phyloP scores from a whole-genome alignment of 2,113 vertebrate species.

The Pseudopipra pipra region DNA sequence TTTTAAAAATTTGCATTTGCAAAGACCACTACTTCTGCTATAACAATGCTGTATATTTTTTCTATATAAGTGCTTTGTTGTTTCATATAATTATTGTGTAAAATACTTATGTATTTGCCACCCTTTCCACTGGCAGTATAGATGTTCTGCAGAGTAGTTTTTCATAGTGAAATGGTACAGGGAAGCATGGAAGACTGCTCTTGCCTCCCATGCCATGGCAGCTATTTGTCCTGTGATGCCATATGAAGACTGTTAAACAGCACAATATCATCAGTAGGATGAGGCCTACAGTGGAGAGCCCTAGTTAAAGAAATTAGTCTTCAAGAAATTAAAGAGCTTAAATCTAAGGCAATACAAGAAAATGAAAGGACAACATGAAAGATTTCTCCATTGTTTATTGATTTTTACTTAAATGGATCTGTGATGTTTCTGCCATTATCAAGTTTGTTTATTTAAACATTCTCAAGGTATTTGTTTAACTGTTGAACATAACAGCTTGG shows the following conservation, averaged over 20 bases:
- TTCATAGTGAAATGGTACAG: neutral
- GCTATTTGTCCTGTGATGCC: neutral
- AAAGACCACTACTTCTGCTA: neutral
- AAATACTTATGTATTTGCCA: neutral
- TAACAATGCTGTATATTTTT: neutral
- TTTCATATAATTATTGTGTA: neutral
- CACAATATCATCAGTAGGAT: neutral
- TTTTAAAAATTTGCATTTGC: neutral
- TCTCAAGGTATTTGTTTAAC: neutral
- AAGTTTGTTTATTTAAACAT: neutral
- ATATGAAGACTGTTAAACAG: neutral
- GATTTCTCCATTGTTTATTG: neutral
- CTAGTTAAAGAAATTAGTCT: neutral
- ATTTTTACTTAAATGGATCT: conserved; percentile 9
- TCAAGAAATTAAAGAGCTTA: neutral
- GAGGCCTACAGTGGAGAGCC: neutral
- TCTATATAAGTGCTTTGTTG: neutral
- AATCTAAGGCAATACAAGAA: neutral
- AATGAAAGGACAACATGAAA: neutral
- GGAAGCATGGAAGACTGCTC: neutral
- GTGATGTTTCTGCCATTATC: neutral
- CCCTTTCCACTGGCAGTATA: neutral
- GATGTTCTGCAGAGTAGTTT: neutral
- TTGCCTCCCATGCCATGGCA: neutral
- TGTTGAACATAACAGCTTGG: neutral